Evolutionary conservation across 2,797 vertebrate genomes (phyloP), one percentile per base, ranked within the genome.

Genomic region (Lepus townsendii): DNA sequence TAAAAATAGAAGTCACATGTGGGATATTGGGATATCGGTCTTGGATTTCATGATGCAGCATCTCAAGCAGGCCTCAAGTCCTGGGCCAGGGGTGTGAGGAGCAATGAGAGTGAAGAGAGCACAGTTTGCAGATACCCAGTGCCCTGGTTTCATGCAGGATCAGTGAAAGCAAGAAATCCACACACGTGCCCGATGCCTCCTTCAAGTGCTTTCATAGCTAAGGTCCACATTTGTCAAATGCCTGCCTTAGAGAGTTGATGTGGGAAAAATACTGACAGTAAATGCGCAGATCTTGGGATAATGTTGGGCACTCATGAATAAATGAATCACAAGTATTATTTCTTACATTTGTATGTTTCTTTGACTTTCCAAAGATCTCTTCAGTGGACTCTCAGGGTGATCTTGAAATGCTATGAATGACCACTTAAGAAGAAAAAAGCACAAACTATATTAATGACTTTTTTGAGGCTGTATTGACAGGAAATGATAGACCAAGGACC

Each of bases 361-460:
- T 71, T 71, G 65, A 79, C 10, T 86, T 92, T 93, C 35, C 38
- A 52, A 47, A 78, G 76, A 2, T 90, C 24, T 52, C 73, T 76
- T 87, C 26, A 72, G 3, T 57, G 32, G 35, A 76, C 69, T 52
- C 17, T 78, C 22, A 38, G 11, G 27, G 26, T 63, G 93, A 84
- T 47, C 22, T 35, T 78, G 26, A 83, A 93, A 92, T 77, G 5
- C 83, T 68, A 32, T 35, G 76, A 79, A 76, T 4, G 62, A 1
- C 14, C 47, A 82, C 60, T 77, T 68, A 73, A 42, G 22, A 71
- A 27, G 11, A 87, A 80, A 63, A 60, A 63, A 87, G 24, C 24
- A 32, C 11, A 24, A 83, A 73, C 9, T 35, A 87, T 38, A 79
- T 30, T 68, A 96, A 77, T 27, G 38, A 32, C 65, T 87, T 85